Percentiles rank a stretch among this genome's conserved stretches.
Evolutionary conservation across 2,113 vertebrate genomes (phyloP).

Genomic region (Antidorcas marsupialis): DNA sequence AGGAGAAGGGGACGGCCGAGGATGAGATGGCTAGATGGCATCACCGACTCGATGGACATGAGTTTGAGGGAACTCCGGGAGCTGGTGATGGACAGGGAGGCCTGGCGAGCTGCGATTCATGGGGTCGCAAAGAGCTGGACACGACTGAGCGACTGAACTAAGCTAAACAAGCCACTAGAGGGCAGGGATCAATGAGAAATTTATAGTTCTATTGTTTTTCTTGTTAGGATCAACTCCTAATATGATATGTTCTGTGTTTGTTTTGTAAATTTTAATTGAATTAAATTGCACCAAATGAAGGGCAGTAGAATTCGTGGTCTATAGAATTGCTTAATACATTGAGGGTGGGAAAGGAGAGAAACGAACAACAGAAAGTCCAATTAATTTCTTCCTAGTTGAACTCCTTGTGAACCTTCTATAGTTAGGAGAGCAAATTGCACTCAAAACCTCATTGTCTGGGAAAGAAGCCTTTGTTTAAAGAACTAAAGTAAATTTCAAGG

Average conservation of each 20-base stretch:
- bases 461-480: slow-evolving; percentile 66
- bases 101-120: too few relatives aligned
- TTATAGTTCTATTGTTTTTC: slow-evolving; percentile 10
- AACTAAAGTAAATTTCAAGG: slow-evolving; percentile 65
- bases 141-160: too few relatives aligned
- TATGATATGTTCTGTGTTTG: not conserved
- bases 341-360: not conserved
- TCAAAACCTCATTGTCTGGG: slow-evolving; percentile 56
- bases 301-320: slow-evolving; percentile 24
- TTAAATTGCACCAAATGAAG: slow-evolving; percentile 40
- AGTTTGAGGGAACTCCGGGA: too few relatives aligned
- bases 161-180: not conserved
- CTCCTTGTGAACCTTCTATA: slow-evolving; percentile 38
- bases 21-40: too few relatives aligned
- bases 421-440: slow-evolving; percentile 47
- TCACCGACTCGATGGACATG: too few relatives aligned
- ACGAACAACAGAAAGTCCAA: slow-evolving; percentile 46
- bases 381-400: slow-evolving; percentile 65
- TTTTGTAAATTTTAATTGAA: slow-evolving; percentile 50
- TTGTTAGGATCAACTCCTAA: not conserved
- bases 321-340: not conserved
- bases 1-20: too few relatives aligned
- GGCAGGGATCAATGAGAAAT: slow-evolving; percentile 1
- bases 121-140: too few relatives aligned
- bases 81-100: too few relatives aligned